A percentile compares a stretch with the other conserved stretches of the same genome.
Conservation (phyloP, 2,888 invertebrate genomes). For the Limnephilus auricula region DNA sequence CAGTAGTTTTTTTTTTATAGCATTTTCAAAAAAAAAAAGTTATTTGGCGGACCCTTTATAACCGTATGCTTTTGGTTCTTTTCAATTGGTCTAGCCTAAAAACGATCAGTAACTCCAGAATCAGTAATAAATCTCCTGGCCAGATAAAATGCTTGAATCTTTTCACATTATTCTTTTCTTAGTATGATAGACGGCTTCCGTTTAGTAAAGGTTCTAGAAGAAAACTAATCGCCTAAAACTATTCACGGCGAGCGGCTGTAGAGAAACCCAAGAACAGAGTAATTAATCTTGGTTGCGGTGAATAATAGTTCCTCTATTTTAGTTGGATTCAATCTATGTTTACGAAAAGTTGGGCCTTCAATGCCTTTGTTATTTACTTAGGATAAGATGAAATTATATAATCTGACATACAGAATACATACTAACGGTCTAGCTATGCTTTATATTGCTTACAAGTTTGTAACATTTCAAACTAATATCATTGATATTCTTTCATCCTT, state of each 20-base stretch:
- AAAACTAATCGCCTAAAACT: background rate
- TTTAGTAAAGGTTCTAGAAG: background rate
- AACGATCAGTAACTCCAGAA: background rate
- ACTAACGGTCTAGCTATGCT: background rate
- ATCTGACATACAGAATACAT: background rate
- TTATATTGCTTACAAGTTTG: background rate
- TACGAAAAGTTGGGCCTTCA: background rate
- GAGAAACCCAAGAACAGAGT: background rate
- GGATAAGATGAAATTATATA: background rate
- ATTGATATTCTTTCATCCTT: background rate
- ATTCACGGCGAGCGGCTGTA: background rate
- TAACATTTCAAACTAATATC: background rate
- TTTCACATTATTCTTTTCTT: background rate
- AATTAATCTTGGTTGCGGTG: conserved; percentile 22
- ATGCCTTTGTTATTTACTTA: background rate
- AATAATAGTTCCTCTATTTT: background rate
- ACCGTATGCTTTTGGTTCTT: no score
- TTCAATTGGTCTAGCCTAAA: no score
- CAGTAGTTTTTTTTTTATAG: no score
- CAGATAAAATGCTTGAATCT: background rate
- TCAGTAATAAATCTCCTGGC: background rate
- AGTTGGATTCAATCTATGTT: conserved; percentile 9
- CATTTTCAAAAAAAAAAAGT: no score
- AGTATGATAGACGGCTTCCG: background rate
- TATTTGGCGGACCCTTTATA: no score